Percentiles rank a stretch among this genome's conserved stretches.
These are phyloP conservation scores for Drosophila prolongata DNA, from an alignment of 2,888 invertebrate species.

Conservation along the genomic window DNA sequence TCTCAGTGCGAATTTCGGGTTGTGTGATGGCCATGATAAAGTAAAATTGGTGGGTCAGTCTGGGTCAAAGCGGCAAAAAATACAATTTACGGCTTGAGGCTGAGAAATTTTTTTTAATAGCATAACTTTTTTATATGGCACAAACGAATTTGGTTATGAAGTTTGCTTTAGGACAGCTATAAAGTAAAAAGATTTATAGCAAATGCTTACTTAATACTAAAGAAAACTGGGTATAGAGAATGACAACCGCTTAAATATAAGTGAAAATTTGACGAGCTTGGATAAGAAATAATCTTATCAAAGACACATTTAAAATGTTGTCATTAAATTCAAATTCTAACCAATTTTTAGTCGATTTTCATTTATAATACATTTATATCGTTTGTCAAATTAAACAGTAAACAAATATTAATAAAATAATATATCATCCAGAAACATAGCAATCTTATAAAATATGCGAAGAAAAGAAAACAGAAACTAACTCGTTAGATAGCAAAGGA, in stretches of 20 bases:
- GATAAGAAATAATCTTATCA: too few relatives aligned
- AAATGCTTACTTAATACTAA: not conserved
- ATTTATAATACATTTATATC: too few relatives aligned
- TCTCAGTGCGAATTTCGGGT: not conserved
- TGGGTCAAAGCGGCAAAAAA: conserved; percentile 15
- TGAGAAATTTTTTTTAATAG: conserved; percentile 16
- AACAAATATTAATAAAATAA: not conserved
- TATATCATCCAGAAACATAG: too few relatives aligned
- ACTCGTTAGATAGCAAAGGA: too few relatives aligned
- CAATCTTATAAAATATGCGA: too few relatives aligned
- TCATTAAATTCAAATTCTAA: too few relatives aligned
- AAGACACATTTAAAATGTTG: too few relatives aligned
- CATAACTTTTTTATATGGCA: not conserved
- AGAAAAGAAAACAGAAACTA: too few relatives aligned
- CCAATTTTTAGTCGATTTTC: too few relatives aligned
- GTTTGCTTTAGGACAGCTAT: not conserved
- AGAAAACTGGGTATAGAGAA: not conserved
- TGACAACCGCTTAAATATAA: too few relatives aligned
- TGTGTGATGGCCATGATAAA: conserved; percentile 1
- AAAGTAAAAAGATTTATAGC: conserved; percentile 5
- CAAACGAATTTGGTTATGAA: conserved; percentile 41
- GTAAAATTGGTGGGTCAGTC: conserved; percentile 26
- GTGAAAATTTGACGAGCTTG: too few relatives aligned
- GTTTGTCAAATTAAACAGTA: too few relatives aligned
- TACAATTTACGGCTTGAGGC: conserved; percentile 57